These are phyloP conservation scores for Vanessa cardui DNA, from an alignment of 2,888 invertebrate genomes.

Conservation along the genomic window DNA sequence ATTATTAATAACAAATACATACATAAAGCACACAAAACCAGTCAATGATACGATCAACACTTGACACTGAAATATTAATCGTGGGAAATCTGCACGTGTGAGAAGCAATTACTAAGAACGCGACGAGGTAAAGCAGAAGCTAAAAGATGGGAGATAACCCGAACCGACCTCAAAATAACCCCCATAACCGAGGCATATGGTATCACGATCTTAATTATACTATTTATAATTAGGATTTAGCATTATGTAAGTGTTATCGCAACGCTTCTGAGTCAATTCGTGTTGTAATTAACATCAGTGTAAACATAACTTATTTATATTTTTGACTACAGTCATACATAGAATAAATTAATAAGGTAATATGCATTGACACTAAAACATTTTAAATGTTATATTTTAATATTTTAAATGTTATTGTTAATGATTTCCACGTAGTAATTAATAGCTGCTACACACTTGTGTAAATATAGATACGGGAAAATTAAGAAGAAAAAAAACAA, in stretches of 20 bases:
- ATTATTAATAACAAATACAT: background rate
- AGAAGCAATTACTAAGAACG: conserved; percentile 25
- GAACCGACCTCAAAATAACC: conserved; percentile 26
- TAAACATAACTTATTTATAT: too few relatives aligned
- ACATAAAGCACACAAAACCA: conserved; percentile 12
- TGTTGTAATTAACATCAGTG: too few relatives aligned
- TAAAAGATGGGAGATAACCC: conserved; percentile 26
- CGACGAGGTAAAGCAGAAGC: conserved; percentile 23
- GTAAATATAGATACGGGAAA: too few relatives aligned
- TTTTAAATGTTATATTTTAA: too few relatives aligned
- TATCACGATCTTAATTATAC: conserved; percentile 4
- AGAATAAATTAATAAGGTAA: too few relatives aligned
- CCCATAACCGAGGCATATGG: conserved; percentile 3
- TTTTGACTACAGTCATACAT: too few relatives aligned
- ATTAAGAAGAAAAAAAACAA: too few relatives aligned
- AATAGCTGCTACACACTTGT: too few relatives aligned
- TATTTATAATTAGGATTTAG: conserved; percentile 4
- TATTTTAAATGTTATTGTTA: too few relatives aligned
- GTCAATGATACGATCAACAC: conserved; percentile 23
- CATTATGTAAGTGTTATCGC: background rate
- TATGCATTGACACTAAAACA: too few relatives aligned
- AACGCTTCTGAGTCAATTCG: background rate
- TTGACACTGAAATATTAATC: conserved; percentile 28
- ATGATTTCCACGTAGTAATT: too few relatives aligned
- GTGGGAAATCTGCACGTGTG: conserved; percentile 31